A percentile compares a stretch with the other conserved stretches of the same genome.
Evolutionary conservation across 2,797 vertebrate species (phyloP).

Genomic region (Cercopithecus mitis): DNA sequence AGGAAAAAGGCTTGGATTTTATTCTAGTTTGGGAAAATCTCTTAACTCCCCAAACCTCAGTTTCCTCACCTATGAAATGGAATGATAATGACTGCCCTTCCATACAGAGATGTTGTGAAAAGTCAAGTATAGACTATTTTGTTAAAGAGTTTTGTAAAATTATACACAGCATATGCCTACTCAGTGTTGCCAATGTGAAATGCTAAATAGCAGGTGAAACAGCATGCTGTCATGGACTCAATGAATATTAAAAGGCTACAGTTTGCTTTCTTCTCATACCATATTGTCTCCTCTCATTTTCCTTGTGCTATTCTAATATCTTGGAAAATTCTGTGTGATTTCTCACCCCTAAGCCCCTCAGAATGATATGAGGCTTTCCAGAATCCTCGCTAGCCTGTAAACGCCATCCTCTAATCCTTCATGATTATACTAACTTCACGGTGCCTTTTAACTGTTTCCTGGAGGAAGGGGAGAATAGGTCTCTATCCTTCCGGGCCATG

Average conservation of each 20-base stretch:
- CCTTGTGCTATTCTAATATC: not conserved
- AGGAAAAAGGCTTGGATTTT: slow-evolving; percentile 25
- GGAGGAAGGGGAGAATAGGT: not conserved
- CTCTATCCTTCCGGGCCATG: not conserved
- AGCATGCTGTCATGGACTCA: not conserved
- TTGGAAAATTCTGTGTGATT: slow-evolving; percentile 11
- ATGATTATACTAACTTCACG: slow-evolving; percentile 45
- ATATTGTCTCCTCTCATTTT: slow-evolving; percentile 43
- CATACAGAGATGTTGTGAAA: not conserved
- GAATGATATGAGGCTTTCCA: slow-evolving; percentile 11
- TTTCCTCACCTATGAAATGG: slow-evolving; percentile 51
- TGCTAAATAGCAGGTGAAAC: slow-evolving; percentile 49
- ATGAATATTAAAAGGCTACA: slow-evolving; percentile 47
- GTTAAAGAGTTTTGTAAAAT: slow-evolving; percentile 25
- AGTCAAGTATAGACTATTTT: not conserved
- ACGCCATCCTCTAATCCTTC: slow-evolving; percentile 21
- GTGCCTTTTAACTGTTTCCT: slow-evolving; percentile 16
- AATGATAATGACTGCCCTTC: not conserved
- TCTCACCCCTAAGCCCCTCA: not conserved
- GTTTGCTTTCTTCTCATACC: slow-evolving; percentile 15
- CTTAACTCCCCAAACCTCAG: not conserved
- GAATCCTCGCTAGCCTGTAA: slow-evolving; percentile 32
- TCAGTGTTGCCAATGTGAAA: slow-evolving; percentile 35
- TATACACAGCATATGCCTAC: not conserved
- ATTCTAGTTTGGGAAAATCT: not conserved